Conservation (phyloP, 2,113 vertebrate genomes). For the Lophochroa leadbeateri region DNA sequence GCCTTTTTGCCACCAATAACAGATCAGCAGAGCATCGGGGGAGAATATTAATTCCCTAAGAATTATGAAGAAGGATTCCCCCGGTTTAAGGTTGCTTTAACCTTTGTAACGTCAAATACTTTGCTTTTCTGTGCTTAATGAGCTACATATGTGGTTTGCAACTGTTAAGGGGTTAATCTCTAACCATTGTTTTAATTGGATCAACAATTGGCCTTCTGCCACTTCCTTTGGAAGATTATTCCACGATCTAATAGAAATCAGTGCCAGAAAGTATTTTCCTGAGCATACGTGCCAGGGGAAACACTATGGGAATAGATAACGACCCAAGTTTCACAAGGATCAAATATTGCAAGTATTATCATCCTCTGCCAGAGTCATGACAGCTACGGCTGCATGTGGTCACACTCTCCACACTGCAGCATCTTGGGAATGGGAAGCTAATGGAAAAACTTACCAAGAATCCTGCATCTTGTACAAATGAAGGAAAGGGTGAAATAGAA, state of each 20-base stretch:
- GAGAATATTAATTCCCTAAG: background rate
- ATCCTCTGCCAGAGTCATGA: background rate
- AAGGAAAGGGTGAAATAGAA: background rate
- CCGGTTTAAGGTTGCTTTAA: background rate
- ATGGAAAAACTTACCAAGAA: background rate
- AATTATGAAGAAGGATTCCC: background rate
- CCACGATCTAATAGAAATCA: constrained; percentile 3
- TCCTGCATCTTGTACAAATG: background rate
- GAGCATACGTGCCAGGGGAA: constrained; percentile 48
- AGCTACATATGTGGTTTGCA: background rate
- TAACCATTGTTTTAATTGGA: constrained; percentile 59
- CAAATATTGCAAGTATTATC: background rate
- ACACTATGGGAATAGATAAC: constrained; percentile 23
- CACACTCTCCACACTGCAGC: background rate
- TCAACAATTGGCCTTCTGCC: constrained; percentile 35
- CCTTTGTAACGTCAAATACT: background rate
- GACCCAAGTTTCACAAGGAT: background rate
- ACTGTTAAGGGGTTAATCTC: constrained; percentile 48
- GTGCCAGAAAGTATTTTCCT: constrained; percentile 60
- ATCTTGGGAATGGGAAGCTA: background rate
- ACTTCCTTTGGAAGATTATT: constrained; percentile 53
- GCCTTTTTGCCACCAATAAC: background rate
- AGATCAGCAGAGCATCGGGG: background rate
- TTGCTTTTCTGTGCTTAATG: background rate
- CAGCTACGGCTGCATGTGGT: background rate